These are phyloP conservation scores for Oreotrochilus melanogaster DNA, from an alignment of 2,113 vertebrate species.

Conservation along the genomic window DNA sequence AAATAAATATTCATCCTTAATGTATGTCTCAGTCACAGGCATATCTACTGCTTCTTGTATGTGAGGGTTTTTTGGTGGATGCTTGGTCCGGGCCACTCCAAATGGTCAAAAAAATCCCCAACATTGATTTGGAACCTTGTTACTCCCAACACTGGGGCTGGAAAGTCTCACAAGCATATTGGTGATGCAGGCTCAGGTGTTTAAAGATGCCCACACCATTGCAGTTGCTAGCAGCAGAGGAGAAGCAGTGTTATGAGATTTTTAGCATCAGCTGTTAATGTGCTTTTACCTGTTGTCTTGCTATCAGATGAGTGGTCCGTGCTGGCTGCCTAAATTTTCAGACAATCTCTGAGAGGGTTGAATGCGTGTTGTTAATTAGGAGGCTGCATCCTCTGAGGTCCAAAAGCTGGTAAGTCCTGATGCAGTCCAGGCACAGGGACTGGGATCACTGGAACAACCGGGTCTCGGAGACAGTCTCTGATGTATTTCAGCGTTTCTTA, in stretches of 20 bases:
- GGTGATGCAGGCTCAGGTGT: neutral
- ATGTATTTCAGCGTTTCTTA: neutral
- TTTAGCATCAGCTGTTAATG: neutral
- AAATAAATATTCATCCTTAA: neutral
- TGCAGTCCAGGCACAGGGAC: neutral
- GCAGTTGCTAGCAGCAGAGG: neutral
- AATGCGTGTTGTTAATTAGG: neutral
- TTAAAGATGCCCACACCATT: neutral
- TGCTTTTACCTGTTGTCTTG: neutral
- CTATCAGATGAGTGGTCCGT: neutral
- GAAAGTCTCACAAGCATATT: neutral
- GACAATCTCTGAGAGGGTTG: neutral
- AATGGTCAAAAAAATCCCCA: neutral
- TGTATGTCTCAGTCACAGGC: neutral
- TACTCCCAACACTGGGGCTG: neutral
- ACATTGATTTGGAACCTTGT: neutral
- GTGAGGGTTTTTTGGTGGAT: neutral
- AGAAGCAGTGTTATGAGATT: neutral
- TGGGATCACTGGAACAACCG: neutral
- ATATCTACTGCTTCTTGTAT: rapidly evolving
- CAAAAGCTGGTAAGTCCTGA: neutral
- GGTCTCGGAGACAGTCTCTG: neutral
- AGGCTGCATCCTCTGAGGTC: neutral
- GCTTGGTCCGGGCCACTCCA: neutral
- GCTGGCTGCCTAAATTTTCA: neutral